phyloP scores from a whole-genome alignment of 2,888 invertebrate genomes.

The Leucophora obtusa region DNA sequence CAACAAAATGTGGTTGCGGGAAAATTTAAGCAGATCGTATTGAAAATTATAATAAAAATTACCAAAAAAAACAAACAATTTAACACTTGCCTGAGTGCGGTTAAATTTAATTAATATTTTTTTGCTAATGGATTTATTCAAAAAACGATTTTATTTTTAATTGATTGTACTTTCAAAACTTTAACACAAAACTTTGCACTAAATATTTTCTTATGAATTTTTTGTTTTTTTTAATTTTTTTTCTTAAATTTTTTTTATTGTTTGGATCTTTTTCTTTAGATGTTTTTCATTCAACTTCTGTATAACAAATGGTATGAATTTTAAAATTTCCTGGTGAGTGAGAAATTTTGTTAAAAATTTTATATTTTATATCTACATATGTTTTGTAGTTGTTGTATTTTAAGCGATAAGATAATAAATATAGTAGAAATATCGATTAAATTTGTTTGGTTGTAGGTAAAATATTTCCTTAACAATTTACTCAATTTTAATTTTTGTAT shows the following conservation, averaged over 20 bases:
- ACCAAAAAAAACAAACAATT: slow-evolving; percentile 1
- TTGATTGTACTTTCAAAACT: neutral
- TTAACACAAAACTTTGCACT: slow-evolving; percentile 4
- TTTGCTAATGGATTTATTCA: slow-evolving; percentile 15
- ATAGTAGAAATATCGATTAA: slow-evolving; percentile 52
- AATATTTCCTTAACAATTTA: neutral
- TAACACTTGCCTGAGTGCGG: slow-evolving; percentile 31
- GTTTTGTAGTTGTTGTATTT: slow-evolving; percentile 28
- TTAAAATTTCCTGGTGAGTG: neutral
- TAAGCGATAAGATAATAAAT: slow-evolving; percentile 62
- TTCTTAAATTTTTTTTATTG: neutral
- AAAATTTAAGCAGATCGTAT: neutral
- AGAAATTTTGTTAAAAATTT: slow-evolving; percentile 23
- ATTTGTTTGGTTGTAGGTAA: slow-evolving; percentile 26
- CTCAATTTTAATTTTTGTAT: neutral
- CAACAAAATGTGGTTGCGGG: neutral
- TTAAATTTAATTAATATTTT: slow-evolving; percentile 26
- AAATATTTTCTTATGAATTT: neutral
- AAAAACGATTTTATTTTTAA: neutral
- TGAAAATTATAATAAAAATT: neutral
- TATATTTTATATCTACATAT: slow-evolving; percentile 30
- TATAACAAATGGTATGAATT: slow-evolving; percentile 1
- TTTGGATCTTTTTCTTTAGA: neutral
- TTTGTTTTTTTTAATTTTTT: neutral
- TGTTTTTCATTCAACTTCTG: neutral